Base-by-base conservation (phyloP, 2,888 invertebrate genomes). In the Synergus laeviventris region DNA sequence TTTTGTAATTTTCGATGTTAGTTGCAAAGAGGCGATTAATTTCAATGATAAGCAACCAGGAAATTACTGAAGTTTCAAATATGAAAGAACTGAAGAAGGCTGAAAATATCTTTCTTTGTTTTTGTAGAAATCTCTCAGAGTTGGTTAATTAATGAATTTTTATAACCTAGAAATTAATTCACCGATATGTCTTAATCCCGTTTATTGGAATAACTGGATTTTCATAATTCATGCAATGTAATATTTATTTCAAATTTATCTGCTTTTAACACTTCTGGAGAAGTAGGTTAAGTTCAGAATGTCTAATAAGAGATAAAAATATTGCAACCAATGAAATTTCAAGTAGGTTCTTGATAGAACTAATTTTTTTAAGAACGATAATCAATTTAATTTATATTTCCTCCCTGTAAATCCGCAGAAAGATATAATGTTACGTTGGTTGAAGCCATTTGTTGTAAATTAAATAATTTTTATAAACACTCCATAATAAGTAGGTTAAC, bases 251-350 rank as follows among this genome's bases (percentile, higher is more conserved):
- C 2, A 18, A 8, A n/a, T n/a, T n/a, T n/a, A 49, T 49, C n/a
- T 49, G 49, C 2, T 8, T n/a, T n/a, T 49, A 8, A n/a, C 49
- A 49, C 8, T 9, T 49, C n/a, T 49, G n/a, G 8, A 11, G 9
- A 62, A 62, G 38, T 62, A 38, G 62, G 38, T 62, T 62, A 62
- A 36, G 38, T n/a, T 36, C 9, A 62, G 62, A 62, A 62, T 62
- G 62, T 38, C 18, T 38, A 38, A 38, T 62, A 62, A 38, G 38
- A 38, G 38, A 62, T 62, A 38, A 62, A 38, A 38, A 38, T 62
- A 38, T 62, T 38, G 18, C 5, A 62, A n/a, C n/a, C 38, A 18
- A 62, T 62, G n/a, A 62, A 14, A 36, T 16, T n/a, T 38, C 38
- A n/a, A 38, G 18, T 11, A 38, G 4, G 12, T 9, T 18, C 9